Evolutionary conservation across 2,113 vertebrate genomes (phyloP).

Genomic region (Petrocephalus microphthalmus): DNA sequence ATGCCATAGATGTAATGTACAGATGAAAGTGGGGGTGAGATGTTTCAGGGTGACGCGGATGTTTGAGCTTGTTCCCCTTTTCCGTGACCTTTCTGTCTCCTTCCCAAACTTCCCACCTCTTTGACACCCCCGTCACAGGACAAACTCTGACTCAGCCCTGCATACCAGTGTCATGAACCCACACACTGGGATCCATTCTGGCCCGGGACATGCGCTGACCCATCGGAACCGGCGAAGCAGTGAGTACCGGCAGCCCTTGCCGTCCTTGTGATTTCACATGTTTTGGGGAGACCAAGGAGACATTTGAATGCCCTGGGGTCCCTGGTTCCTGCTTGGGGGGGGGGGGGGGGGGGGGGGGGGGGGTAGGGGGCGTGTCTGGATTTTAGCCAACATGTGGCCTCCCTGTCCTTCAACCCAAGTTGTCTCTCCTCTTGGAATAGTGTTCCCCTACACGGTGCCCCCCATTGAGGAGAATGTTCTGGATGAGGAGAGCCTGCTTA

Average conservation of each 20-base stretch:
- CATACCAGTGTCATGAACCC: slow-evolving; percentile 76
- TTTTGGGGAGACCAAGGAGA: not conserved
- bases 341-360: no score
- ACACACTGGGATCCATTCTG: slow-evolving; percentile 49
- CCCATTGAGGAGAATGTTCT: slow-evolving; percentile 63
- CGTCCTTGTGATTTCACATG: not conserved
- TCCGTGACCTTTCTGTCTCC: not conserved
- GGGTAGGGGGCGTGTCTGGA: no score
- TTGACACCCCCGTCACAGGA: slow-evolving; percentile 42
- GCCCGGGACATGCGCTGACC: slow-evolving; percentile 37
- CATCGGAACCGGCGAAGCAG: slow-evolving; percentile 52
- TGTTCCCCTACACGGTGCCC: slow-evolving; percentile 66
- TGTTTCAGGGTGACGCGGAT: not conserved
- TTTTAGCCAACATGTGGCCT: not conserved
- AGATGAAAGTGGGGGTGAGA: not conserved
- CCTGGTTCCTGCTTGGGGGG: not conserved
- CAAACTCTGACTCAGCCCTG: slow-evolving; percentile 76
- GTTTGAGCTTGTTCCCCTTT: not conserved
- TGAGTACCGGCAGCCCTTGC: slow-evolving; percentile 37
- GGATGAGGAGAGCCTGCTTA: slow-evolving; percentile 58
- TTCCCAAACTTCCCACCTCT: not conserved
- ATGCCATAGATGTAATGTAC: no score
- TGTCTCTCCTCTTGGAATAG: slow-evolving; percentile 17
- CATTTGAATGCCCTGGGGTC: not conserved
- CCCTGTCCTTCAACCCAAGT: not conserved